Base-by-base conservation (phyloP, 2,113 vertebrate genomes). In the Elephas maximus region DNA sequence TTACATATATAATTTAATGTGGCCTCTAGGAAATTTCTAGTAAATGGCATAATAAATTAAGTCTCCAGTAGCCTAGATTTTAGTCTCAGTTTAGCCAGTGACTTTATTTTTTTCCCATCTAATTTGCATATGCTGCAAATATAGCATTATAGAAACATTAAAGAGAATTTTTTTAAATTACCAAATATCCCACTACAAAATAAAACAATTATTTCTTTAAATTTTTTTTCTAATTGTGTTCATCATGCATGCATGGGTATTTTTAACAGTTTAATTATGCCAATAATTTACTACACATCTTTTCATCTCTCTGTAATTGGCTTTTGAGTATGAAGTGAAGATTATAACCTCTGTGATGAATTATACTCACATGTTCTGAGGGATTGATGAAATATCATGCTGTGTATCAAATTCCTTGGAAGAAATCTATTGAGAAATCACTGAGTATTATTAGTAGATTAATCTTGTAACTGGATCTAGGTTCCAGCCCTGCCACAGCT, bases 121-220 rank as follows among this genome's bases (percentile, higher is more conserved):
- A 65, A 73, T 37, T 84, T 45, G 8, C 24, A 73, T 77, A 78
- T 71, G 26, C 10, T 41, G n/a, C 6, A 86, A 86, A 78, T 33
- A 87, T 53, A 37, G 53, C 23, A 80, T 20, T 53, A 53, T 62
- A 87, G 62, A 71, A 71, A 63, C 33, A 87, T 30, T 26, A 76
- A 77, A 26, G 12, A 62, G 37, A 30, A 65, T 28, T 51, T 92
- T 45, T 26, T 62, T 14, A 93, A 89, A 83, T 41, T 85, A 79
- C 1, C 2, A 77, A 88, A 65, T 30, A 85, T 85, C 8, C 3
- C 17, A 63, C 41, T 17, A 51, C 23, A 77, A 73, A 37, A 37
- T 18, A 63, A 74, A 90, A 82, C 63, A 48, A 76, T 86, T 86
- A 76, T 60, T 92, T 85, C 88, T 86, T 63, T 85, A 67, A 83